Evolutionary conservation across 2,888 invertebrate species (phyloP), one percentile per base, ranked within the genome.

Genomic region (Lymantria monacha): DNA sequence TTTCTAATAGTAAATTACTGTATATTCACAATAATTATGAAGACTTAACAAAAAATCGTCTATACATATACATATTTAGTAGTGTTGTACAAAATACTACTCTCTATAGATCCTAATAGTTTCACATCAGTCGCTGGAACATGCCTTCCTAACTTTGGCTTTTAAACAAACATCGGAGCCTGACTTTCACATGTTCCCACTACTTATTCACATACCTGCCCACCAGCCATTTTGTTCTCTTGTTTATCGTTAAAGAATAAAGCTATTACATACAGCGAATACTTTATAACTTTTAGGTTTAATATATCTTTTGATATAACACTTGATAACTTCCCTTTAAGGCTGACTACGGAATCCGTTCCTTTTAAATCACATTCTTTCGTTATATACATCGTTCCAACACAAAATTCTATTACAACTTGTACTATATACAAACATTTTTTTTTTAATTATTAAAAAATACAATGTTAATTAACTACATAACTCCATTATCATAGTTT

Each of bases 381-480:
- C 79, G 76, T 77, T 88, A 88, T 89, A 74, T 88, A 89, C 89
- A 90, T 74, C 76, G 76, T 78, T 78, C 81, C 81, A 73, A 79
- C 80, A 79, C 86, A 75, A 80, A 78, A 79, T 78, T 80, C 83
- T 87, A 83, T 81, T 85, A 86, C 84, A 81, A 87, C 88, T 88
- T 90, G 88, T 91, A 89, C 90, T 91, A 91, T 91, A 87, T 91
- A 91, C 90, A 91, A 89, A 88, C 87, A 88, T 86, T 86, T 85
- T 51, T 86, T 86, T 85, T 51, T 81, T 67, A 69, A 64, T 74
- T 69, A 66, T 65, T 83, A 83, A 87, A 88, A 89, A 87, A 89
- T 89, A 89, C 87, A 87, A 78, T 84, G 79, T 84, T 85, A 85
- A 86, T 85, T 85, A 76, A 83, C 86, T 88, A 66, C 71, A 85